phyloP scores from a whole-genome alignment of 2,888 invertebrate species.

The Mimachlamys varia region DNA sequence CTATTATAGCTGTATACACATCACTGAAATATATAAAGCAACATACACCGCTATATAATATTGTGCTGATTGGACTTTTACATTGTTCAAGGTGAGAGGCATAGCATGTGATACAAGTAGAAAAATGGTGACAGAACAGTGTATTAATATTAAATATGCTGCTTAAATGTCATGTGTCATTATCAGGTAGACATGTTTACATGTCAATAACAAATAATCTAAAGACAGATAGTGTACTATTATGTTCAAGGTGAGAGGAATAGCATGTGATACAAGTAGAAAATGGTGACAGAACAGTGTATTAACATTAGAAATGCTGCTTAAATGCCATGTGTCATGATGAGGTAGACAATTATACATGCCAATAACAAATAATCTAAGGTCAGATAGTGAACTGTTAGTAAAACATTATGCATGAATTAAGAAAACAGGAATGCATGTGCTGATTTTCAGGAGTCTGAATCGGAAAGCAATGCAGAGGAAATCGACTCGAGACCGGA shows the following conservation, averaged over 20 bases:
- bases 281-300: neutral
- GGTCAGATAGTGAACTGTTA: too few species aligned
- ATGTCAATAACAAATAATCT: too few species aligned
- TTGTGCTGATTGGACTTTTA: neutral
- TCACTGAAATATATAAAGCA: neutral
- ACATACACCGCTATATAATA: neutral
- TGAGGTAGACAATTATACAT: too few species aligned
- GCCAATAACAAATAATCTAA: neutral
- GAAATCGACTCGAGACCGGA: slow-evolving; percentile 12
- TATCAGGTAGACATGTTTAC: too few species aligned
- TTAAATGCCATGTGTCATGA: too few species aligned
- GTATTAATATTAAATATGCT: neutral
- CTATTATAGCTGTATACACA: too few species aligned
- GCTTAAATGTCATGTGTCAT: too few species aligned
- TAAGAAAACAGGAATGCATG: slow-evolving; percentile 13
- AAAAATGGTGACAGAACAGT: neutral
- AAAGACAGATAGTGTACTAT: too few species aligned
- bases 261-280: neutral
- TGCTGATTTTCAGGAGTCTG: slow-evolving; percentile 2
- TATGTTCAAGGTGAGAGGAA: neutral
- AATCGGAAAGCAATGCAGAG: neutral
- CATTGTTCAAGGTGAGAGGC: neutral
- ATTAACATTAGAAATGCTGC: neutral
- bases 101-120: neutral
- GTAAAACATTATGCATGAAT: neutral